Percentiles rank a stretch among this genome's conserved stretches.
Conservation (phyloP, 2,113 vertebrate genomes). For the Cichladusa arquata region DNA sequence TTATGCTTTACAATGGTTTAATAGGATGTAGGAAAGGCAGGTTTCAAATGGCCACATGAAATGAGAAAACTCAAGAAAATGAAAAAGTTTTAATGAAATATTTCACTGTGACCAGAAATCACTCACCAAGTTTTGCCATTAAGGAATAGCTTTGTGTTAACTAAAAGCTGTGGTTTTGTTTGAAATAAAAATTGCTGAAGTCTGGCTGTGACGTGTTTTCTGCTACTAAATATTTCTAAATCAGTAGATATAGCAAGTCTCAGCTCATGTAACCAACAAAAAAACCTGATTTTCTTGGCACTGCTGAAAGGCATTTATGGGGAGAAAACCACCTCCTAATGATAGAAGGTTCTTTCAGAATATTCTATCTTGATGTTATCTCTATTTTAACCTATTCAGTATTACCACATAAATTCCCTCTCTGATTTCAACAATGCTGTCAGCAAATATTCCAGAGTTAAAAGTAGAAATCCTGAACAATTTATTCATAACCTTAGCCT, state of each 20-base stretch:
- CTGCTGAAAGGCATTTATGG: background rate
- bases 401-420: background rate
- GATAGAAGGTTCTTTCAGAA: background rate
- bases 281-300: background rate
- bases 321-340: background rate
- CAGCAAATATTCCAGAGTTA: slow-evolving; percentile 18
- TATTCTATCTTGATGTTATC: background rate
- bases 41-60: background rate
- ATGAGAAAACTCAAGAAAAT: background rate
- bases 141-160: background rate
- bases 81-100: background rate
- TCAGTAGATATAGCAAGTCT: background rate
- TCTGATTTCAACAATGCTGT: background rate
- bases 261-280: background rate
- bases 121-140: background rate
- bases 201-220: background rate
- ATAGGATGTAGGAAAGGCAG: background rate
- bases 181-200: slow-evolving; percentile 9
- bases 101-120: background rate
- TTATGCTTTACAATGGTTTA: background rate
- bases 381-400: background rate
- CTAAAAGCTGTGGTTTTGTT: background rate
- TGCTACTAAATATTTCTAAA: background rate
- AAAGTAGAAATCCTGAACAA: slow-evolving; percentile 1
- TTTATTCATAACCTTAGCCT: background rate